Percentiles rank a stretch among this genome's conserved stretches.
Conservation (phyloP, 2,888 invertebrate species). For the Drosophila demipolita region DNA sequence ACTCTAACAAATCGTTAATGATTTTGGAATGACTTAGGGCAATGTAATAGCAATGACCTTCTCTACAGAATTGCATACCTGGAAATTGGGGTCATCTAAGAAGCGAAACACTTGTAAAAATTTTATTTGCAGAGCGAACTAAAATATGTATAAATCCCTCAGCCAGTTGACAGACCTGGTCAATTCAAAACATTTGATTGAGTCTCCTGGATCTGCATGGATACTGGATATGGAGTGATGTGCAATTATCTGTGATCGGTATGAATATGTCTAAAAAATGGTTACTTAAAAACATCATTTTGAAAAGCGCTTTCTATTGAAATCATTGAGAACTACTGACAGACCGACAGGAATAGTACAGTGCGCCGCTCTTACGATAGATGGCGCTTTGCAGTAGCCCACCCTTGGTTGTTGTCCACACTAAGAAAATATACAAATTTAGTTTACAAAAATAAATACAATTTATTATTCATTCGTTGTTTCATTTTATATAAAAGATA, state of each 20-base stretch:
- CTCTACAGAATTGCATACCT: neutral
- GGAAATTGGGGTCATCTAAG: neutral
- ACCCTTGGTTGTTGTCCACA: neutral
- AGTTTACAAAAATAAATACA: conserved; percentile 14
- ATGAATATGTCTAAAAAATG: neutral
- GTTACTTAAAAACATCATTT: neutral
- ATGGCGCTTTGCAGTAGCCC: conserved; percentile 2
- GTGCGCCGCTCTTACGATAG: neutral
- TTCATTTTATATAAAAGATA: conserved; percentile 21
- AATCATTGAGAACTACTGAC: too few species aligned
- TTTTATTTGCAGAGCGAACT: too few species aligned
- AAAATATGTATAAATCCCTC: too few species aligned
- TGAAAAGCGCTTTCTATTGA: neutral
- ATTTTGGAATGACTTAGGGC: neutral
- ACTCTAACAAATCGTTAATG: neutral
- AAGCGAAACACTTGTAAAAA: neutral
- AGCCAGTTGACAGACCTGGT: too few species aligned
- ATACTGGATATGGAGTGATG: too few species aligned
- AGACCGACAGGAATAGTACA: neutral
- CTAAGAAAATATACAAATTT: neutral
- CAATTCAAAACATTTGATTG: too few species aligned
- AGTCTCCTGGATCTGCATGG: too few species aligned
- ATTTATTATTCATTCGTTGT: conserved; percentile 2
- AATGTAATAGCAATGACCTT: neutral
- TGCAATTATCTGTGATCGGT: too few species aligned